Conservation (phyloP, 2,113 vertebrate genomes). For the Pogonocichla stellata region DNA sequence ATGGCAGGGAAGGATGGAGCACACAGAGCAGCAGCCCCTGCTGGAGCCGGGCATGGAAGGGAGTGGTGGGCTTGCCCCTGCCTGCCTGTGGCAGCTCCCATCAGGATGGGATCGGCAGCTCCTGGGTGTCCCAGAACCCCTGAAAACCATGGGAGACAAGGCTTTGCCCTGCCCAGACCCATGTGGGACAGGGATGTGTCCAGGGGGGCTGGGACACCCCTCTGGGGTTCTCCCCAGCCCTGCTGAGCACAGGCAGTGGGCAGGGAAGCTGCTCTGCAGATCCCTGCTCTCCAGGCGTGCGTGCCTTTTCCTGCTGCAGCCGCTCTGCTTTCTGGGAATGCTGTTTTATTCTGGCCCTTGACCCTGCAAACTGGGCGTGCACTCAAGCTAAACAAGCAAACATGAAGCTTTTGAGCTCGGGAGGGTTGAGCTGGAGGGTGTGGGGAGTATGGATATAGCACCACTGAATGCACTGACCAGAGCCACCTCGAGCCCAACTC, state of each 20-base stretch:
- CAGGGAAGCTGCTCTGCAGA: neutral
- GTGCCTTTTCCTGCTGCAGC: neutral
- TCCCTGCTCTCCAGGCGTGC: fast-evolving
- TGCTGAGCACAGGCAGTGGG: neutral
- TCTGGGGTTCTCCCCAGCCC: fast-evolving
- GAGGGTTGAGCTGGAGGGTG: neutral
- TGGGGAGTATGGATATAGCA: neutral
- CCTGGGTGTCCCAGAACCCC: neutral
- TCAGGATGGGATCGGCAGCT: neutral
- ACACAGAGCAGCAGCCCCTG: too few relatives aligned
- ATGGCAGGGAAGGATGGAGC: too few relatives aligned
- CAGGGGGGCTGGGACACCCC: neutral
- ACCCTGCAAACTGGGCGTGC: neutral
- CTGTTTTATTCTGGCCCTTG: neutral
- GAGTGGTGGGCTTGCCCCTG: neutral
- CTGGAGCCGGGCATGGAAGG: neutral
- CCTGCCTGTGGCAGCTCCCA: neutral
- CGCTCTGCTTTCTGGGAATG: neutral
- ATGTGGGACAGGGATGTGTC: neutral
- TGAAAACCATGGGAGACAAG: fast-evolving
- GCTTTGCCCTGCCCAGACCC: neutral
- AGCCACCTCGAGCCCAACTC: fast-evolving
- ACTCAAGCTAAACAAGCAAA: neutral
- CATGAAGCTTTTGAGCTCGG: fast-evolving
- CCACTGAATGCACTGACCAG: neutral